phyloP scores from a whole-genome alignment of 64 coral and sea anemone species.

The Porites australiensis region DNA sequence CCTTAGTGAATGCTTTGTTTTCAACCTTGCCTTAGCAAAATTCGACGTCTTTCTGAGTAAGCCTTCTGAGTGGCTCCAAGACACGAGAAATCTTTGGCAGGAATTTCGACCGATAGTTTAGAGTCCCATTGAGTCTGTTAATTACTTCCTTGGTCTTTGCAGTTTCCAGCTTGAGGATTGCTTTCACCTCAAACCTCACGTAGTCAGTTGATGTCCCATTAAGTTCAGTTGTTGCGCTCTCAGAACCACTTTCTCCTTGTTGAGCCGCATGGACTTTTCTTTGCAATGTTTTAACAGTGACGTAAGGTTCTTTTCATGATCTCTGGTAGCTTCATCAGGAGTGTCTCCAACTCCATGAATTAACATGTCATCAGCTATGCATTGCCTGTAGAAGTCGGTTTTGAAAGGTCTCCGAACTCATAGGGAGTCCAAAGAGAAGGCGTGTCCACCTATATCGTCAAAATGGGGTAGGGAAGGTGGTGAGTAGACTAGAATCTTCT shows the following conservation, averaged over 20 bases:
- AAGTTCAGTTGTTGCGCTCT: slow-evolving; percentile 1
- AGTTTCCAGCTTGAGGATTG: background rate
- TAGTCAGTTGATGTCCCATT: background rate
- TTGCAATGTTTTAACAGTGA: background rate
- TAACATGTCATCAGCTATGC: slow-evolving; percentile 64
- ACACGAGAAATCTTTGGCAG: background rate
- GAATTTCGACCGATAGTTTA: background rate
- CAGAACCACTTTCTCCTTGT: background rate
- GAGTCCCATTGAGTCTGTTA: background rate
- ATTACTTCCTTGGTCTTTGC: background rate
- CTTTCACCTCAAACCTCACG: background rate
- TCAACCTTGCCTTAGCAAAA: background rate
- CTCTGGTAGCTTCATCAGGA: background rate
- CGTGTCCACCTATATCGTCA: slow-evolving; percentile 31
- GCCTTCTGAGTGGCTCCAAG: background rate
- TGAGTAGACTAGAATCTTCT: slow-evolving; percentile 50
- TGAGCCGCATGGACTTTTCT: background rate
- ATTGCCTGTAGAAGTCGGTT: slow-evolving; percentile 33
- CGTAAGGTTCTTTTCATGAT: background rate
- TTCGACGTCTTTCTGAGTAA: background rate
- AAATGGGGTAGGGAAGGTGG: slow-evolving; percentile 43
- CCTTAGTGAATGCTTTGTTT: slow-evolving; percentile 17
- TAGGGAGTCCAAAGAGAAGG: slow-evolving; percentile 55
- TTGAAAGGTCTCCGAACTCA: slow-evolving; percentile 58
- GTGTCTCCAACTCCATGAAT: slow-evolving; percentile 35